Evolutionary conservation across 2,113 vertebrate genomes (phyloP), one percentile per base, ranked within the genome.

Genomic region (Zosterops borbonicus): DNA sequence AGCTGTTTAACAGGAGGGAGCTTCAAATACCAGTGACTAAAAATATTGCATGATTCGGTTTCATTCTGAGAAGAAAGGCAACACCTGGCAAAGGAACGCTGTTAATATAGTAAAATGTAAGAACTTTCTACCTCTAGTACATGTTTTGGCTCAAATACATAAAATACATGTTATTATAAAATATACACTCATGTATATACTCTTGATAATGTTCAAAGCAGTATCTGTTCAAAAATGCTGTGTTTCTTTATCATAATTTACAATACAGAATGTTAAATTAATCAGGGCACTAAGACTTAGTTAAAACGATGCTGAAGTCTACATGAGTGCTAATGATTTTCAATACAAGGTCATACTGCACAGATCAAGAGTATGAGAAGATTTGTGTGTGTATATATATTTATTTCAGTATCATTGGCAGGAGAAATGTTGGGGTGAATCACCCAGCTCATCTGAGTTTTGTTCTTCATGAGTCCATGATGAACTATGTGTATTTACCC

Each of bases 21-120:
- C 29, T 67, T 89, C 64, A 81, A n/a, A 47, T 92, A 95, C 39
- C 89, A 63, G 39, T 64, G 60, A 87, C 89, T 95, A 93, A 95
- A 96, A 94, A 77, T 92, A 92, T 25, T 83, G 33, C 22, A 5
- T 0, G 21, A 52, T 93, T 92, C 8, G 1, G 14, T 92, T 94
- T 87, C 76, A 41, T 75, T 89, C 77, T 31, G 91, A 67, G 89
- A 89, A 71, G 69, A 63, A 86, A 59, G 44, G 20, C 69, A 92
- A 21, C 27, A 77, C 44, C 24, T 89, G 75, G 58, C 50, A 80
- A 55, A 83, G 42, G 47, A 92, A 22, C 22, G 4, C 28, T 75
- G 14, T 73, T 81, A 65, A 39, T 71, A 25, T 1, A 35, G 39
- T 59, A 67, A 89, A 89, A 81, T 0, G 0, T 33, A 67, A 47